Percentiles rank a stretch among this genome's conserved stretches.
Evolutionary conservation across 2,797 vertebrate species (phyloP).

Genomic region (Sarcophilus harrisii): DNA sequence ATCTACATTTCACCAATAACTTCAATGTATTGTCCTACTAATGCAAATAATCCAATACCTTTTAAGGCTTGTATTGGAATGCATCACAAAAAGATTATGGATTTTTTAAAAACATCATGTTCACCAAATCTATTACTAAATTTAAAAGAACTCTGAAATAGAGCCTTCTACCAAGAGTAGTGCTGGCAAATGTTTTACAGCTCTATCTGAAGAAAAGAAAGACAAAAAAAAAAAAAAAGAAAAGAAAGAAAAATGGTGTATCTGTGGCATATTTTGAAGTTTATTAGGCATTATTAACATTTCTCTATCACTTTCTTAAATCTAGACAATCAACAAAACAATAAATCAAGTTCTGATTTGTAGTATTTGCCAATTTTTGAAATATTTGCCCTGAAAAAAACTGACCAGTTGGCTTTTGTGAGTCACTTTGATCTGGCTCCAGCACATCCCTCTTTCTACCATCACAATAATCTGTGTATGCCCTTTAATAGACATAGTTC

Average conservation of each 20-base stretch:
- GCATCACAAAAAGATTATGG: neutral
- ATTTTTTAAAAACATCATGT: neutral
- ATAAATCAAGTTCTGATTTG: neutral
- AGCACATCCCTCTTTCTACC: neutral
- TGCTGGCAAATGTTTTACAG: neutral
- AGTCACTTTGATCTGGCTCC: neutral
- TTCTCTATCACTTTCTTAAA: neutral
- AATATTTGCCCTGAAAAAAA: neutral
- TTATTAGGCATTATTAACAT: neutral
- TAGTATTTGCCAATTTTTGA: neutral
- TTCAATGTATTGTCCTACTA: neutral
- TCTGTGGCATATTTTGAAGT: neutral
- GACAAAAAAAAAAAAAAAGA: no score
- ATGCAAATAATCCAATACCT: neutral
- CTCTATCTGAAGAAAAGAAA: neutral
- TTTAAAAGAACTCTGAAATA: neutral
- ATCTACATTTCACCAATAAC: neutral
- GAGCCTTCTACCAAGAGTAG: neutral
- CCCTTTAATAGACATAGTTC: neutral
- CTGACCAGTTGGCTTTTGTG: neutral
- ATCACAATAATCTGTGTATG: neutral
- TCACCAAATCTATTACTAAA: neutral
- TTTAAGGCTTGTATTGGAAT: neutral
- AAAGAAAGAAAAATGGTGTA: neutral
- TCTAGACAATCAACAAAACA: neutral